Percentiles rank a stretch among this genome's conserved stretches.
Conservation (phyloP, 2,113 vertebrate genomes). For the Garra rufa region DNA sequence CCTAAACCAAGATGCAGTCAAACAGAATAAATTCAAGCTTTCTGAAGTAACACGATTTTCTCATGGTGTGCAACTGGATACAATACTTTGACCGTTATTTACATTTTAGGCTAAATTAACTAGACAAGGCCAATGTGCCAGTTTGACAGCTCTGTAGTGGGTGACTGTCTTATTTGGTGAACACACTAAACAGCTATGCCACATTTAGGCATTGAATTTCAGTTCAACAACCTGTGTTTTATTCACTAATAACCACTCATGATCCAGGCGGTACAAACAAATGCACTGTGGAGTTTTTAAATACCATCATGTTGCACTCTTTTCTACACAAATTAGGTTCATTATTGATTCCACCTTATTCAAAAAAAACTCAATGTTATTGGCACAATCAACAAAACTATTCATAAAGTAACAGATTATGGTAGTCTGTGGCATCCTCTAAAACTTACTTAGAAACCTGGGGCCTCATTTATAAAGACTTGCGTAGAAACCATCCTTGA, state of each 20-base stretch:
- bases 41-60: neutral
- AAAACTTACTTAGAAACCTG: no score
- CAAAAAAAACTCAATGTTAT: neutral
- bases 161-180: neutral
- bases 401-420: neutral
- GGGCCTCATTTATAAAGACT: no score
- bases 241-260: neutral
- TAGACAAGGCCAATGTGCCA: neutral
- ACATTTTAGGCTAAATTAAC: neutral
- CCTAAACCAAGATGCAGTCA: neutral
- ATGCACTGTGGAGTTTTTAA: neutral
- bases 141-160: neutral
- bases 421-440: no score
- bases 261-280: neutral
- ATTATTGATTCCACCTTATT: neutral
- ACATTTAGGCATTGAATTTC: neutral
- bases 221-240: neutral
- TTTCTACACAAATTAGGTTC: neutral
- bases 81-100: neutral
- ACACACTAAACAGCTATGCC: neutral
- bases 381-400: neutral
- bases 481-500: no score
- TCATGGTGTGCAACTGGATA: neutral
- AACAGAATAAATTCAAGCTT: neutral
- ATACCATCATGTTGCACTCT: neutral